A percentile compares a stretch with the other conserved stretches of the same genome.
phyloP scores from a whole-genome alignment of 2,888 invertebrate genomes.

The Melinaea marsaeus region DNA sequence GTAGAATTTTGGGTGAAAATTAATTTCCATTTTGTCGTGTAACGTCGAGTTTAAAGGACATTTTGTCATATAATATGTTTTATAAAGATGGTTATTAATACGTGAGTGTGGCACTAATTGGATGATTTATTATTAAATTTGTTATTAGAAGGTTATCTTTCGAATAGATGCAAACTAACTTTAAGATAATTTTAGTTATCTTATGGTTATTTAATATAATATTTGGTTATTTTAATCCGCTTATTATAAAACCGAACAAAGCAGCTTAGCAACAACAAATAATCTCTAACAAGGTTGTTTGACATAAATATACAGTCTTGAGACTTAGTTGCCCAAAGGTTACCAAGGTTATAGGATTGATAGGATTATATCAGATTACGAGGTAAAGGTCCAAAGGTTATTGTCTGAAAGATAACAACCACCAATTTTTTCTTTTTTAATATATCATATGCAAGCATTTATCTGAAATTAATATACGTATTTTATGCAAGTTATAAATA shows the following conservation, averaged over 20 bases:
- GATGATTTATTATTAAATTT: background rate
- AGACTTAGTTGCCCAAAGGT: conserved; percentile 19
- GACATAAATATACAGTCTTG: conserved; percentile 20
- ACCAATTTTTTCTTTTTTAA: background rate
- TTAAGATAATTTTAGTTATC: background rate
- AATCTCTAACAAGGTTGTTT: conserved; percentile 17
- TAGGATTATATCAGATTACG: conserved; percentile 28
- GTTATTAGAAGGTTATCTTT: background rate
- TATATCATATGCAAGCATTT: conserved; percentile 7
- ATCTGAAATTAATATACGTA: no score
- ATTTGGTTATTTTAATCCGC: conserved; percentile 2
- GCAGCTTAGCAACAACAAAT: conserved; percentile 7
- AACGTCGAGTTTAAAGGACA: conserved; percentile 4
- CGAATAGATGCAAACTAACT: background rate
- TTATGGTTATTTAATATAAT: background rate
- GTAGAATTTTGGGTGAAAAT: conserved; percentile 11
- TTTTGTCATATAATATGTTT: conserved; percentile 1
- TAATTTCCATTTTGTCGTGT: conserved; percentile 15
- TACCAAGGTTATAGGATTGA: conserved; percentile 26
- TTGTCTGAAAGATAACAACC: background rate
- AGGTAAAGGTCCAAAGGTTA: conserved; percentile 9
- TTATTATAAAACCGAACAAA: background rate
- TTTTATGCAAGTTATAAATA: no score
- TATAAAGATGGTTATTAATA: conserved; percentile 4
- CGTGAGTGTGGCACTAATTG: background rate